Evolutionary conservation across 53 echinoderm and acorn worm genomes (phyloP).

Genomic region (Luidia sarsii): DNA sequence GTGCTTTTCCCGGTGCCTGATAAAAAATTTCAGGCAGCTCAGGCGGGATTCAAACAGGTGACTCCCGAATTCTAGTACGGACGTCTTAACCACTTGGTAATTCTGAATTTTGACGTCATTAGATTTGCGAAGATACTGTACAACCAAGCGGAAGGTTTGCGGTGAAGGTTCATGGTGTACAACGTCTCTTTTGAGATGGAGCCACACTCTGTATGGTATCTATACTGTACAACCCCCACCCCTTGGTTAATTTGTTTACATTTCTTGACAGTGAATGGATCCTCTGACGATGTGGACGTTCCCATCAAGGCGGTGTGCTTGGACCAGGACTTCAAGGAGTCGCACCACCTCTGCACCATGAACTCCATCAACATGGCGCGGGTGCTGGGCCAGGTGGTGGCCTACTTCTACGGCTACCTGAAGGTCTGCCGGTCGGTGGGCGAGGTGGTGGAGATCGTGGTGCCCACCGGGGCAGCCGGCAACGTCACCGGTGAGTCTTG

Average conservation of each 20-base stretch:
- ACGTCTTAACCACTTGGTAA: no score
- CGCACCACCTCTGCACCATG: constrained; percentile 68
- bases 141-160: no score
- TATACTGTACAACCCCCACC: no score
- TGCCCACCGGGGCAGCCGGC: constrained; percentile 84
- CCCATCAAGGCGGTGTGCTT: constrained; percentile 61
- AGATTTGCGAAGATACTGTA: no score
- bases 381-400: constrained; percentile 68
- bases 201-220: not conserved
- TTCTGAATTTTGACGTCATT: no score
- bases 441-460: constrained; percentile 73
- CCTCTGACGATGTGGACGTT: constrained; percentile 65
- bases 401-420: constrained; percentile 84
- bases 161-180: no score
- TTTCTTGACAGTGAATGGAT: constrained; percentile 57
- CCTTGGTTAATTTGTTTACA: not conserved
- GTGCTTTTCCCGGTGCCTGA: no score
- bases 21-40: no score
- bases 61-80: no score
- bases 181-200: not conserved
- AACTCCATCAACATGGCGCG: constrained; percentile 91
- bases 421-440: constrained; percentile 59
- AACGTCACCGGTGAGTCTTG: constrained; percentile 80
- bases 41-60: no score
- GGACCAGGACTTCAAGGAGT: constrained; percentile 63